These are phyloP conservation scores for Rotaria magnacalcarata DNA, from an alignment of 2,888 invertebrate species.

Conservation along the genomic window DNA sequence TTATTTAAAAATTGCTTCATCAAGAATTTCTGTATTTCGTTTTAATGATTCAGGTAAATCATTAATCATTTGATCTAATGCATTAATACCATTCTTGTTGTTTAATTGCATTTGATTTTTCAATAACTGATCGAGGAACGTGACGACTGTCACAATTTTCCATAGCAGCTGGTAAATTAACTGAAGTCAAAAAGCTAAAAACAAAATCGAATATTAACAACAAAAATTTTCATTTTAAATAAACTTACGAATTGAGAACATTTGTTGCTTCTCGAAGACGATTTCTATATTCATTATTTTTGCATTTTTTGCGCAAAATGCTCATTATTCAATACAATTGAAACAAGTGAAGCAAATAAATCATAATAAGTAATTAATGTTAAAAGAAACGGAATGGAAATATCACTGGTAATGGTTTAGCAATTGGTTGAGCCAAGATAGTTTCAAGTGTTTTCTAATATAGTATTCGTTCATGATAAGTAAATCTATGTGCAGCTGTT, in stretches of 20 bases:
- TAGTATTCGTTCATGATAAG: constrained; percentile 90
- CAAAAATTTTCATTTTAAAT: no score
- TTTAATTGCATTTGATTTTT: constrained; percentile 75
- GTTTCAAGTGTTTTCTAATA: constrained; percentile 73
- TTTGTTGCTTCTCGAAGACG: constrained; percentile 84
- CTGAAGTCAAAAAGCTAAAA: constrained; percentile 71
- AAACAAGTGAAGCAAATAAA: constrained; percentile 79
- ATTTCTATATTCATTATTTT: constrained; percentile 82
- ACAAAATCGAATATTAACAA: no score
- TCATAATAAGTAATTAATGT: constrained; percentile 63
- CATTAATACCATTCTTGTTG: constrained; percentile 72
- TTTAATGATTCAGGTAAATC: constrained; percentile 84
- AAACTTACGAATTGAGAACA: constrained; percentile 72
- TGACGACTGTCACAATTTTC: constrained; percentile 69
- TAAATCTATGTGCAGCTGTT: constrained; percentile 81
- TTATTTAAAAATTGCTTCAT: constrained; percentile 64
- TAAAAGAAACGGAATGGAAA: constrained; percentile 60
- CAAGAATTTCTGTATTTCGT: constrained; percentile 86
- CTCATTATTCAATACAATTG: constrained; percentile 81
- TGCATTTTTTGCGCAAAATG: constrained; percentile 76
- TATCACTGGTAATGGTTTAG: constrained; percentile 70
- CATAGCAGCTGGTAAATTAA: constrained; percentile 92
- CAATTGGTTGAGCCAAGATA: constrained; percentile 77
- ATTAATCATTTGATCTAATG: constrained; percentile 70
- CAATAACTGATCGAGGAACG: constrained; percentile 80